Base-by-base conservation (phyloP, 2,888 invertebrate genomes). In the Cosmopolites sordidus region DNA sequence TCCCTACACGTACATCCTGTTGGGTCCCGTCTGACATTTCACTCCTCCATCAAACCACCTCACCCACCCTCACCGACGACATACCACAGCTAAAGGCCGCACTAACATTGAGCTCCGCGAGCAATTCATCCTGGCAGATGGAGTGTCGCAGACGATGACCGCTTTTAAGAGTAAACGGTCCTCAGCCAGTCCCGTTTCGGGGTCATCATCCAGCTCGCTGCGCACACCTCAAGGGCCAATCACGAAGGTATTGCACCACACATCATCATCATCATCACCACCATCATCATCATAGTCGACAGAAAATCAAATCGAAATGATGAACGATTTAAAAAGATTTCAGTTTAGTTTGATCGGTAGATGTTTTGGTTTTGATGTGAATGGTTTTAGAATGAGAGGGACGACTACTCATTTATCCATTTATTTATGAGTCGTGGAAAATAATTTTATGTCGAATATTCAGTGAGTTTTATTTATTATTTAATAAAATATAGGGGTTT, bases 31-130 rank as follows among this genome's bases (percentile, higher is more conserved):
- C 33, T 39, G n/a, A n/a, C n/a, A n/a, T n/a, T n/a, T n/a, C n/a
- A 12, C 29, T 27, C 37, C 42, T 43, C 48, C 48, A 38, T 51
- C 54, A 12, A 29, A 22, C 30, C 45, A 47, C 40, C 37, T 48
- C 44, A 38, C 40, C 27, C 27, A 39, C 33, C 39, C 30, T 43
- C 46, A 47, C 42, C 27, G 37, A 33, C 43, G 45, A 37, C 51
- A 48, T 47, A 53, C 53, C 58, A 65, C 79, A 97, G 97, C 97
- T 82, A 96, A 97, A 83, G 98, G 98, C 82, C 91, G 98, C 80
- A 97, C 97, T 78, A 99, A 99, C 85, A 92, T 97, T 81, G 97
- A 98, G 83, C 87, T 99, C 74, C 87, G 98, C 74, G 98, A 98
- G 80, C 93, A 96, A 82, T 98, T 98, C 83, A 93, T 96, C 77